Base-by-base conservation (phyloP, 2,113 vertebrate genomes). In the Tachysurus vachellii region DNA sequence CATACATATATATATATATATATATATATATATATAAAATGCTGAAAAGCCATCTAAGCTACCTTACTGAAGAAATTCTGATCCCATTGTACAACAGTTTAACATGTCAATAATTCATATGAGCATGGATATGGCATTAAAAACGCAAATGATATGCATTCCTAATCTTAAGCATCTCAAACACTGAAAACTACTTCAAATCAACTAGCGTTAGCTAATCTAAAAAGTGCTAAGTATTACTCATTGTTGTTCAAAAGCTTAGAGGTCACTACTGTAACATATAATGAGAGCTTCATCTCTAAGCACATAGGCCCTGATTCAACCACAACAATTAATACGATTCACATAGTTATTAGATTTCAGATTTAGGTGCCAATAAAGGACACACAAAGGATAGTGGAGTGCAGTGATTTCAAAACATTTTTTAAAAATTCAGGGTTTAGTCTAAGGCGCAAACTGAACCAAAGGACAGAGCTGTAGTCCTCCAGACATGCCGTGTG, bases 21-120 rank as follows among this genome's bases (percentile, higher is more conserved):
- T 68, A 68, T 68, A 28, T 66, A 14, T 56, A 84, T 73, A 75
- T 75, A 85, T 75, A 84, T 50, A 36, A 61, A 59, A 62, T 68
- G 61, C 9, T 86, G 84, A 50, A 86, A 86, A 86, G 62, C 76
- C 85, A 57, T 85, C 75, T 85, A 79, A 66, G 31, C 84, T 85
- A 85, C 59, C 75, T 66, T 66, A 77, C 61, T 54, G 47, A 79
- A 62, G 47, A 42, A 70, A 70, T 80, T 86, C 62, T 80, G 75
- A 64, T 86, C 77, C 85, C 85, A 80, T 76, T 80, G 85, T 66
- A 86, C 76, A 80, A 47, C 47, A 86, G 75, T 86, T 86, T 28
- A 70, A 68, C 76, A 68, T 80, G 36, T 66, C 75, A 86, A 36
- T 66, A 64, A 66, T 85, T 64, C 47, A 80, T 80, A 56, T 26